Conservation (phyloP, 2,888 invertebrate genomes). For the Polietes domitor region DNA sequence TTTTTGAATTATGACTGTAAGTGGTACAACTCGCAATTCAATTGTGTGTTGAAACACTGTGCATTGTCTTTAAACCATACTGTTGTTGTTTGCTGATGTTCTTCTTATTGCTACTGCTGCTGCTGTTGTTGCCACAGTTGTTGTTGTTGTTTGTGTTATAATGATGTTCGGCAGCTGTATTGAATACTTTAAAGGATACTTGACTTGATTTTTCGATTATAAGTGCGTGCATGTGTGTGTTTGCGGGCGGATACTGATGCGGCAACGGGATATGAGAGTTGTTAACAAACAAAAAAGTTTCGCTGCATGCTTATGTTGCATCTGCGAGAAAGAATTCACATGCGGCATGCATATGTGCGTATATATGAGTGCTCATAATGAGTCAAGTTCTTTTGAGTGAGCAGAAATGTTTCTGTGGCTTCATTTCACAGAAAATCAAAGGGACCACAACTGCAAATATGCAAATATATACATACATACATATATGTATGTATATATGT, state of each 20-base stretch:
- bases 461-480: slow-evolving; percentile 62
- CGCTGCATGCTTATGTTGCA: neutral
- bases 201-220: slow-evolving; percentile 22
- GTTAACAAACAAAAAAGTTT: slow-evolving; percentile 10
- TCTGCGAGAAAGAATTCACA: neutral
- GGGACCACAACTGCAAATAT: slow-evolving; percentile 65
- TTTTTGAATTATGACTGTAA: too few species aligned
- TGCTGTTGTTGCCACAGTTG: neutral
- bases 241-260: neutral
- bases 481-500: too few species aligned
- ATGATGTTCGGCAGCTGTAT: neutral
- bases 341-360: neutral
- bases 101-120: neutral
- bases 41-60: too few species aligned
- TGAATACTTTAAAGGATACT: slow-evolving; percentile 1
- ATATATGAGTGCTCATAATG: slow-evolving; percentile 27
- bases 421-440: slow-evolving; percentile 64
- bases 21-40: too few species aligned
- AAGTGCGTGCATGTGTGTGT: neutral
- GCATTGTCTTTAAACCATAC: too few species aligned
- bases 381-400: slow-evolving; percentile 51
- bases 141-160: neutral
- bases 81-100: too few species aligned
- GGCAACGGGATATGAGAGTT: neutral
- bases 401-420: slow-evolving; percentile 61